Evolutionary conservation across 2,113 vertebrate genomes (phyloP).

Genomic region (Coreoperca whiteheadi): DNA sequence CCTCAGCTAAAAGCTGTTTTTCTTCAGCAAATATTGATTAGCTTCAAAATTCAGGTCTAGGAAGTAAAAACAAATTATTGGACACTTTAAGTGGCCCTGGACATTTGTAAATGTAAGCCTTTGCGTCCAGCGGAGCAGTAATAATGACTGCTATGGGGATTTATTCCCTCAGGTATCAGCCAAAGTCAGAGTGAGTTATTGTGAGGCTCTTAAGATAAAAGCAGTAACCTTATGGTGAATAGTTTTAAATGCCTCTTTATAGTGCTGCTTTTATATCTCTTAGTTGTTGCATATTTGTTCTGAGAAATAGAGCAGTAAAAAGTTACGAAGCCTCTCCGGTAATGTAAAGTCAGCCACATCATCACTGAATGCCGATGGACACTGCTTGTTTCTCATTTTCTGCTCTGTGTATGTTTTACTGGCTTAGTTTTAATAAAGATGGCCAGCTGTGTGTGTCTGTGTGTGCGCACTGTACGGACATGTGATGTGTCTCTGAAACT

Average conservation of each 20-base stretch:
- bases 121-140: background rate
- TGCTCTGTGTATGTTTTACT: background rate
- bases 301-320: slow-evolving; percentile 43
- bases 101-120: background rate
- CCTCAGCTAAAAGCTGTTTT: background rate
- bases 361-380: background rate
- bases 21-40: background rate
- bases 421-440: background rate
- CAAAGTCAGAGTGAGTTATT: slow-evolving; percentile 1
- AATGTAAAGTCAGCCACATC: slow-evolving; percentile 18
- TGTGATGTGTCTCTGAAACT: background rate
- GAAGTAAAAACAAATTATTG: slow-evolving; percentile 1
- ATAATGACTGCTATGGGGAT: slow-evolving; percentile 30
- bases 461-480: too few relatives aligned
- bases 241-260: slow-evolving; percentile 23
- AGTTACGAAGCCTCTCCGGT: slow-evolving; percentile 40
- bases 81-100: background rate
- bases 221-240: slow-evolving; percentile 11
- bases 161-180: slow-evolving; percentile 14
- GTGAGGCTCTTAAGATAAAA: slow-evolving; percentile 39
- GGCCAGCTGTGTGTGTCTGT: background rate
- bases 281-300: slow-evolving; percentile 36
- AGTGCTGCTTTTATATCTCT: slow-evolving; percentile 22
- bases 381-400: background rate
- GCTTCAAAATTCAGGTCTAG: background rate